Evolutionary conservation across 2,888 invertebrate species (phyloP).

Genomic region (Temnothorax ravouxi): DNA sequence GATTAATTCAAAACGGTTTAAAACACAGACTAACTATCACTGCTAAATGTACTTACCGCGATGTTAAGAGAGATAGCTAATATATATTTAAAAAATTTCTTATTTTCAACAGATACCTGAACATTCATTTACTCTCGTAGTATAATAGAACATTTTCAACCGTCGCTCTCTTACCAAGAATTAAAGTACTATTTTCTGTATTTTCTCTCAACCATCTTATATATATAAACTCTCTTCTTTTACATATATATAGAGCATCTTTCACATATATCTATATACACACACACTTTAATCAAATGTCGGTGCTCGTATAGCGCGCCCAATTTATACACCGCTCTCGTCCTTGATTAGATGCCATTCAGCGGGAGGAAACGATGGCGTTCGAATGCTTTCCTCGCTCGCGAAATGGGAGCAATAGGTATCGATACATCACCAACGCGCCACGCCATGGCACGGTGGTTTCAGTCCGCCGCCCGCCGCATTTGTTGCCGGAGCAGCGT

Average conservation of each 20-base stretch:
- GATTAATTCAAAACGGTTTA: constrained; percentile 12
- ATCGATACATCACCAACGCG: constrained; percentile 39
- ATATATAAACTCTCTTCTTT: neutral
- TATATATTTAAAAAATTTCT: constrained; percentile 24
- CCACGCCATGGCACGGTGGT: constrained; percentile 16
- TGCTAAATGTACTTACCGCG: neutral
- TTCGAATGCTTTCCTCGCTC: constrained; percentile 28
- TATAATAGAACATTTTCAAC: neutral
- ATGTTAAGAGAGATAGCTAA: neutral
- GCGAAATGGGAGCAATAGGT: constrained; percentile 43
- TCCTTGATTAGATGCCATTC: constrained; percentile 43
- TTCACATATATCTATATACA: neutral
- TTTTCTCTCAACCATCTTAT: neutral
- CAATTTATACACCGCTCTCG: constrained; percentile 23
- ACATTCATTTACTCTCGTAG: neutral
- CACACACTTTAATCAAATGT: constrained; percentile 24
- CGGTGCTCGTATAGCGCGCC: neutral
- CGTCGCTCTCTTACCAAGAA: neutral
- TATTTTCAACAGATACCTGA: neutral
- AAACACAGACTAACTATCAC: constrained; percentile 16
- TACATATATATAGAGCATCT: neutral
- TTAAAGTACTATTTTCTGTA: neutral
- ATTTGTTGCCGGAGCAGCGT: constrained; percentile 30
- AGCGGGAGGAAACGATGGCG: constrained; percentile 30
- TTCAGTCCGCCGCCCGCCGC: neutral